These are phyloP conservation scores for Neotragus moschatus DNA, from an alignment of 2,113 vertebrate genomes.

Conservation along the genomic window DNA sequence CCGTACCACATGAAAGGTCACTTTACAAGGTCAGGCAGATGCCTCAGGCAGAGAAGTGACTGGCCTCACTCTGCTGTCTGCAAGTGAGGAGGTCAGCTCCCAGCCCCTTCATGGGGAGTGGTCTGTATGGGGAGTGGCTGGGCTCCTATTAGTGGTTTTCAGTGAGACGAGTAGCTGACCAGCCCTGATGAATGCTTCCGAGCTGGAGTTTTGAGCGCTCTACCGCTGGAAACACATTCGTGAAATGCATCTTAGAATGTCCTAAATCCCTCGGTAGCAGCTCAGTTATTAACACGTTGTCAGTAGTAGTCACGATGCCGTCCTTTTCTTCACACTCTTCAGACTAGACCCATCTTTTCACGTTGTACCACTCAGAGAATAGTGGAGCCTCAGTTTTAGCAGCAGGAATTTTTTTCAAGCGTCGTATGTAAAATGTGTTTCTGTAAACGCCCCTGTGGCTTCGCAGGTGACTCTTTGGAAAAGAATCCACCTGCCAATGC, in stretches of 20 bases:
- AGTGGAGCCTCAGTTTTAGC: neutral
- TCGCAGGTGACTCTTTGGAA: neutral
- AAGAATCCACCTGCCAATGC: neutral
- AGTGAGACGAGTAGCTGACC: neutral
- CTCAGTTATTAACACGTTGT: neutral
- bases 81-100: neutral
- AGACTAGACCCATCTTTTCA: neutral
- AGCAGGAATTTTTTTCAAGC: neutral
- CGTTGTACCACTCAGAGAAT: neutral
- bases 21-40: neutral
- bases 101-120: rapidly evolving
- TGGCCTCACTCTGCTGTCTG: neutral
- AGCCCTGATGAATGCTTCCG: neutral
- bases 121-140: neutral
- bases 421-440: neutral
- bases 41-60: neutral
- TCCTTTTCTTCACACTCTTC: neutral
- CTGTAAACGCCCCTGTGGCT: neutral
- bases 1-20: neutral
- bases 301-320: neutral
- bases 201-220: neutral
- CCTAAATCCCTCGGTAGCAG: neutral
- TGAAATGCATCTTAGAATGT: neutral
- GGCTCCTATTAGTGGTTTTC: neutral
- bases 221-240: neutral